These are phyloP conservation scores for Eupithecia vulgata DNA, from an alignment of 2,888 invertebrate genomes.

Conservation along the genomic window DNA sequence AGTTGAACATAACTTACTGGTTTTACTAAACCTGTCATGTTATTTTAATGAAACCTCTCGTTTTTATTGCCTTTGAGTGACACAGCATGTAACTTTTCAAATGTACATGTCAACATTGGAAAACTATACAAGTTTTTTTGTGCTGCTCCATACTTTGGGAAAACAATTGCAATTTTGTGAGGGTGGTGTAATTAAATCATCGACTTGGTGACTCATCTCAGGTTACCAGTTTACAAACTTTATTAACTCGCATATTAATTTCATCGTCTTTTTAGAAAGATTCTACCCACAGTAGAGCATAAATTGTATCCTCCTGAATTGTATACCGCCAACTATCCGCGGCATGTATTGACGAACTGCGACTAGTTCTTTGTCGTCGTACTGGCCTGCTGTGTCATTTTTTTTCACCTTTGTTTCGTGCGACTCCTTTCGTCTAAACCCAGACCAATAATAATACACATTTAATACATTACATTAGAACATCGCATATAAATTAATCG, in stretches of 20 bases:
- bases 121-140: conserved; percentile 1
- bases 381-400: not conserved
- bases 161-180: conserved; percentile 7
- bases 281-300: not conserved
- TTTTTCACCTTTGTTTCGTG: not conserved
- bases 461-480: no score
- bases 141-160: conserved; percentile 6
- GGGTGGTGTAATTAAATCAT: conserved; percentile 13
- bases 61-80: conserved; percentile 8
- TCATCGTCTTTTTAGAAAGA: not conserved
- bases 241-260: not conserved
- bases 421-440: not conserved
- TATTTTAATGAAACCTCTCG: not conserved
- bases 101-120: no score
- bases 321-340: not conserved
- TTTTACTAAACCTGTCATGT: not conserved
- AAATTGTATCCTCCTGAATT: no score
- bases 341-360: not conserved
- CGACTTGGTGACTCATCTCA: conserved; percentile 12
- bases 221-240: not conserved
- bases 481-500: conserved; percentile 36
- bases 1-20: not conserved
- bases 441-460: not conserved
- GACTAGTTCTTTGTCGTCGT: not conserved
- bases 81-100: no score